These are phyloP conservation scores for Leuciscus waleckii DNA, from an alignment of 2,797 vertebrate species.

Conservation along the genomic window DNA sequence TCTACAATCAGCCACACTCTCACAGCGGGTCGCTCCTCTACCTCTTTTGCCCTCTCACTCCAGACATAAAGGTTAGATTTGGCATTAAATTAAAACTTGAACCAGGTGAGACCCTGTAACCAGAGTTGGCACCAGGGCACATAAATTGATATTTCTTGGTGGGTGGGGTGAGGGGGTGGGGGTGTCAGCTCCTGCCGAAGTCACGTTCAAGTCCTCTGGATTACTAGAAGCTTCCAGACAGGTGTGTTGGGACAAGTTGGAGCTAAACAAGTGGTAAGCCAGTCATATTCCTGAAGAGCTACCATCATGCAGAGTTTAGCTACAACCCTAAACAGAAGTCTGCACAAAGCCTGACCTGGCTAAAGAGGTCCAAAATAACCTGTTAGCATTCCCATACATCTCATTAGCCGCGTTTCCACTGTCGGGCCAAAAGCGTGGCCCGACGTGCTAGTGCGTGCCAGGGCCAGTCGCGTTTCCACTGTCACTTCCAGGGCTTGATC, in stretches of 20 bases:
- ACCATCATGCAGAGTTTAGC: background rate
- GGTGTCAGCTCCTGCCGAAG: too few relatives aligned
- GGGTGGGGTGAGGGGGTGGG: too few relatives aligned
- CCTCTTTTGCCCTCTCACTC: background rate
- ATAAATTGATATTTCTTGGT: too few relatives aligned
- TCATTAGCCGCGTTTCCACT: too few relatives aligned
- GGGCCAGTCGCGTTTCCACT: too few relatives aligned
- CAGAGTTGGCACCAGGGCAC: too few relatives aligned
- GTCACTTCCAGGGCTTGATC: too few relatives aligned
- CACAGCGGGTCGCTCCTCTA: slow-evolving; percentile 44
- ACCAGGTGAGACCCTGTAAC: background rate
- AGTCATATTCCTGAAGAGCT: background rate
- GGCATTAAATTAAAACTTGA: slow-evolving; percentile 7
- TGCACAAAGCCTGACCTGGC: background rate
- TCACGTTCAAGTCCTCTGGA: background rate
- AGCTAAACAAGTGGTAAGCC: background rate
- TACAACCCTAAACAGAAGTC: background rate
- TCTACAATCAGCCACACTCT: slow-evolving; percentile 72
- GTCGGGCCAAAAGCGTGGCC: too few relatives aligned
- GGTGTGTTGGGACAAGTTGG: background rate
- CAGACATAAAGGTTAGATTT: slow-evolving; percentile 2
- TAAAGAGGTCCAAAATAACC: background rate
- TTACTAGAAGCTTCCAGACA: background rate
- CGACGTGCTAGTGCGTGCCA: too few relatives aligned
- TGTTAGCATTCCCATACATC: background rate